phyloP scores from a whole-genome alignment of 2,797 vertebrate species.

The Acanthopagrus latus region DNA sequence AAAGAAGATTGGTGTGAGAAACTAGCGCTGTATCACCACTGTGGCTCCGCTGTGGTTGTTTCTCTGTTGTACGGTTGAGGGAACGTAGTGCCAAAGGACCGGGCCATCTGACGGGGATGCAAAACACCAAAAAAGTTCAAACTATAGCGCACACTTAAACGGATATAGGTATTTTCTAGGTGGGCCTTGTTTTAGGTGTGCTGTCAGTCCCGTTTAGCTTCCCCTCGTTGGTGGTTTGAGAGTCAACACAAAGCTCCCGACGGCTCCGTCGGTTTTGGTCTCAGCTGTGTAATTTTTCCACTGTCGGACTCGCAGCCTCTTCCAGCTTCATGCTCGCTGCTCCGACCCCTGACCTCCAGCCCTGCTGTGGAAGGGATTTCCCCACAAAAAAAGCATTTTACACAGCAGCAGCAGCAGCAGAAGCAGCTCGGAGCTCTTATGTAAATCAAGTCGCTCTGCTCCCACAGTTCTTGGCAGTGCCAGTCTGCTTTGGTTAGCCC shows the following conservation, averaged over 20 bases:
- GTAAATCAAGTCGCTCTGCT: conserved; percentile 55
- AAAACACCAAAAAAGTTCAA: too few relatives aligned
- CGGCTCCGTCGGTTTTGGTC: background rate
- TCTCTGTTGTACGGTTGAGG: too few relatives aligned
- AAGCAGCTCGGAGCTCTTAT: conserved; percentile 53
- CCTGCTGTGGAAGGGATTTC: conserved; percentile 35
- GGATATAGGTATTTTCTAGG: too few relatives aligned
- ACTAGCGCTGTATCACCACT: too few relatives aligned
- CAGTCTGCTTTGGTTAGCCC: conserved; percentile 68
- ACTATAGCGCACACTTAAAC: too few relatives aligned
- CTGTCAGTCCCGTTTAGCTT: too few relatives aligned
- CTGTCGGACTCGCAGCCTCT: background rate
- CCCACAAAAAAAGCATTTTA: conserved; percentile 40
- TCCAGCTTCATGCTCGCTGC: conserved; percentile 1
- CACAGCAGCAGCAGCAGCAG: background rate
- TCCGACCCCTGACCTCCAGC: conserved; percentile 45
- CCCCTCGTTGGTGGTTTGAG: background rate
- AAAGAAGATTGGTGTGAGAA: too few relatives aligned
- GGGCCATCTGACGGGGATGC: too few relatives aligned
- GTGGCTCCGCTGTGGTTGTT: too few relatives aligned
- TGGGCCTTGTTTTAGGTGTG: too few relatives aligned
- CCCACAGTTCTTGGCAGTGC: conserved; percentile 68
- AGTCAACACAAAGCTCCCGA: conserved; percentile 14
- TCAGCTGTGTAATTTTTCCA: background rate
- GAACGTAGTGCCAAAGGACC: too few relatives aligned